Percentiles rank a stretch among this genome's conserved stretches.
These are phyloP conservation scores for Amphiprion percula DNA, from an alignment of 2,113 vertebrate genomes.

Conservation along the genomic window DNA sequence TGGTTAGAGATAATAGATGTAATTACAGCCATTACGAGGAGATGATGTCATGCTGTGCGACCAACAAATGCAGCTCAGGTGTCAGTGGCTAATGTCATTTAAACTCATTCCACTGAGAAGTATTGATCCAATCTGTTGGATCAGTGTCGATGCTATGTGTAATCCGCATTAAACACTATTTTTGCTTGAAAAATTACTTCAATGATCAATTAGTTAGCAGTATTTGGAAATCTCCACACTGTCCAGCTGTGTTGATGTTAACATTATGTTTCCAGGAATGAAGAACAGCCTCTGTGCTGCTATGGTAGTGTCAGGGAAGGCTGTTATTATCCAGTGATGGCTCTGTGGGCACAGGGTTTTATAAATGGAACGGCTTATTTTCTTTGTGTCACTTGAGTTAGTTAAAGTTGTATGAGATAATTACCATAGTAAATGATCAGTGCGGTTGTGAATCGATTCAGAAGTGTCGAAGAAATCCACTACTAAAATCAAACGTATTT, in stretches of 20 bases:
- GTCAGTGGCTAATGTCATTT: not conserved
- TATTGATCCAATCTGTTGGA: not conserved
- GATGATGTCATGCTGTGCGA: not conserved
- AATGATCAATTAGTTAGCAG: too few species aligned
- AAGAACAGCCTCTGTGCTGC: not conserved
- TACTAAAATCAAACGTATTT: too few species aligned
- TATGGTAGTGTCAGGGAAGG: not conserved
- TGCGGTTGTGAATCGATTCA: too few species aligned
- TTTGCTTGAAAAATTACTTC: not conserved
- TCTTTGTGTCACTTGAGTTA: too few species aligned
- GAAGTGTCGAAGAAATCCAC: too few species aligned
- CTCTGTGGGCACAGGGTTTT: too few species aligned
- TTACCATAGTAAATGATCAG: too few species aligned
- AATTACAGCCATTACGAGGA: not conserved
- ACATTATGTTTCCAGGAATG: not conserved
- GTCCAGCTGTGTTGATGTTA: not conserved
- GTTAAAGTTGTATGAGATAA: too few species aligned
- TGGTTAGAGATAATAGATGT: not conserved
- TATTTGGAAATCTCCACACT: too few species aligned
- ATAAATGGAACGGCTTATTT: too few species aligned
- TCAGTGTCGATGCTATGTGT: not conserved
- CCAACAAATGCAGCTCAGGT: not conserved
- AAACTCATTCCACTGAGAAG: not conserved
- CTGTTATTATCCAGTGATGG: not conserved
- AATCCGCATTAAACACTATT: not conserved